Evolutionary conservation across 2,113 vertebrate genomes (phyloP).

Genomic region (Orientallactaga bullata): DNA sequence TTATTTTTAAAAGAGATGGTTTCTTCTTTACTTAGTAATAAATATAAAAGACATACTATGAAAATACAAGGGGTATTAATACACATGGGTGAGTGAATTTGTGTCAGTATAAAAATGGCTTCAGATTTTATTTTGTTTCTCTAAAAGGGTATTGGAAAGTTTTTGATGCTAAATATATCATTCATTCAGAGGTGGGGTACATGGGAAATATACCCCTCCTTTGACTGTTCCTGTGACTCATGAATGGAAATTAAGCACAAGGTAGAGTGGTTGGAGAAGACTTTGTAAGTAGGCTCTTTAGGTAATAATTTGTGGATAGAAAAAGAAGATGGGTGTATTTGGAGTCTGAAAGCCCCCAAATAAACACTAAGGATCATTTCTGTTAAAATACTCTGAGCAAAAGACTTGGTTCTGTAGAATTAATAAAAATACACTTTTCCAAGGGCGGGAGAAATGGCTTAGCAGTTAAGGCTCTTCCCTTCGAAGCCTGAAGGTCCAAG

Average conservation of each 20-base stretch:
- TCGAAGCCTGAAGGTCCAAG: too few relatives aligned
- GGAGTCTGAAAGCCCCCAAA: background rate
- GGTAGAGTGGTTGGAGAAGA: background rate
- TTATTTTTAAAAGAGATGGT: background rate
- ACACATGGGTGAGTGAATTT: background rate
- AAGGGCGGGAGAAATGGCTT: too few relatives aligned
- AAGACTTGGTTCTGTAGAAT: slow-evolving; percentile 41
- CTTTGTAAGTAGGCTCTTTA: background rate
- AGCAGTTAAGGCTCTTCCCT: too few relatives aligned
- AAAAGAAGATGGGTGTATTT: background rate
- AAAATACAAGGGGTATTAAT: background rate
- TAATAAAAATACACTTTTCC: slow-evolving; percentile 24
- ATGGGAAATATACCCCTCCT: background rate
- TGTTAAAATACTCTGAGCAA: background rate
- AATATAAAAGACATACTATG: background rate
- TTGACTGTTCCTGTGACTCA: background rate
- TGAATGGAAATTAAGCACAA: background rate
- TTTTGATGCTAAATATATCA: background rate
- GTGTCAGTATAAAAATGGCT: background rate
- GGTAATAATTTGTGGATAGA: background rate
- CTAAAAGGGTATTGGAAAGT: background rate
- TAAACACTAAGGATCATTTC: background rate
- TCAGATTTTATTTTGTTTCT: slow-evolving; percentile 10
- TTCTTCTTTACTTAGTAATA: background rate
- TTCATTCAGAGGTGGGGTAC: background rate